A percentile compares a stretch with the other conserved stretches of the same genome.
These are phyloP conservation scores for Pycnonotus jocosus DNA, from an alignment of 2,113 vertebrate genomes.

Conservation along the genomic window DNA sequence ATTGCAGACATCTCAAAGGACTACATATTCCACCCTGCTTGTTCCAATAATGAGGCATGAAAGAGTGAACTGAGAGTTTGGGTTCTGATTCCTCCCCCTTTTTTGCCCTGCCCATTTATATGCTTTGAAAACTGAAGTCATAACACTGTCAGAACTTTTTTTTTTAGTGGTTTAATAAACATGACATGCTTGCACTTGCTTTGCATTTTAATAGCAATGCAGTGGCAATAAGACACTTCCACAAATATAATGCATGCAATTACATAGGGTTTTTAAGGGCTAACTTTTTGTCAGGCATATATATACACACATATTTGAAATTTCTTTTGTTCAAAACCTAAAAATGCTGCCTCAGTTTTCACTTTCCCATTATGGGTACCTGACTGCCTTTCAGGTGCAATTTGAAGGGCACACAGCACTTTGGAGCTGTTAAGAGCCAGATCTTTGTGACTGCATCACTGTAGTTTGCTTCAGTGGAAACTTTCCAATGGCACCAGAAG, in stretches of 20 bases:
- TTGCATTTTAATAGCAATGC: conserved; percentile 58
- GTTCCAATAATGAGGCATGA: neutral
- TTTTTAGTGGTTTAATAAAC: conserved; percentile 56
- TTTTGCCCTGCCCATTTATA: neutral
- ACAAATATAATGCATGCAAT: conserved; percentile 3
- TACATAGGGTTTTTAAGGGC: neutral
- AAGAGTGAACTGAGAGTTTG: neutral
- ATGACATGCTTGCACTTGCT: conserved; percentile 43
- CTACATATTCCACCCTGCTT: neutral
- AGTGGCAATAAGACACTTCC: conserved; percentile 36
- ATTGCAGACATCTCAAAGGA: neutral
- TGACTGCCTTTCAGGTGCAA: neutral
- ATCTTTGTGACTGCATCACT: neutral
- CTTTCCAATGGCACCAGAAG: neutral
- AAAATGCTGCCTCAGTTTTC: neutral
- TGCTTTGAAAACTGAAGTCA: conserved; percentile 1
- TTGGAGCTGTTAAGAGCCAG: neutral
- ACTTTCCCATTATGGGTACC: neutral
- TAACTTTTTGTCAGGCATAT: neutral
- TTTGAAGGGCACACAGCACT: neutral
- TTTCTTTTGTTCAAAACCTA: neutral
- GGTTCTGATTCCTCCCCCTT: neutral
- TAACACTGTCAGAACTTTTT: conserved; percentile 3
- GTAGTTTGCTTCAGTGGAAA: neutral
- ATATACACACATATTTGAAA: neutral